Percentiles rank a stretch among this genome's conserved stretches.
phyloP scores from a whole-genome alignment of 2,888 invertebrate genomes.

The Anthophora plumipes region DNA sequence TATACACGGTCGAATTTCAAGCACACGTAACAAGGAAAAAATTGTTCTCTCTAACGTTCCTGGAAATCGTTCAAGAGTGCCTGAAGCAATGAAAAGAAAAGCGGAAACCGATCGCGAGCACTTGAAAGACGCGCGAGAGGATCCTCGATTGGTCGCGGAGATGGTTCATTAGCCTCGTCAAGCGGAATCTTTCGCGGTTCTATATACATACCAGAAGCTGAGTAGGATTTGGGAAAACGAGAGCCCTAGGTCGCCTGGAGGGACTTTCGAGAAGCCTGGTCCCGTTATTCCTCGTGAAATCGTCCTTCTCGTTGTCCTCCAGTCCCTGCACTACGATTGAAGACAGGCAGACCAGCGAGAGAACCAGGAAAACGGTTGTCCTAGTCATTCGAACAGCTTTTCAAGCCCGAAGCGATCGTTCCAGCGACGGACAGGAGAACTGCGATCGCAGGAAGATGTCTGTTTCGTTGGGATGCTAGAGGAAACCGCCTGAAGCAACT shows the following conservation, averaged over 20 bases:
- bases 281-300: conserved; percentile 18
- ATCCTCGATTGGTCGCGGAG: conserved; percentile 27
- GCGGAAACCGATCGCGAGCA: conserved; percentile 18
- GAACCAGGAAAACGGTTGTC: conserved; percentile 34
- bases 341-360: conserved; percentile 44
- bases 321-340: conserved; percentile 24
- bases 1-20: too few species aligned
- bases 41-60: too few species aligned
- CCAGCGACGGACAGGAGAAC: conserved; percentile 21
- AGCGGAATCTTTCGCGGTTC: not conserved
- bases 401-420: conserved; percentile 29
- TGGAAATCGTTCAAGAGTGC: not conserved
- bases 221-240: conserved; percentile 75
- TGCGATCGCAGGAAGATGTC: conserved; percentile 34
- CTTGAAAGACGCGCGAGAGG: conserved; percentile 24
- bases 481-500: conserved; percentile 26
- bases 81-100: not conserved
- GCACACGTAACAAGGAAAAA: not conserved
- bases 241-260: conserved; percentile 71
- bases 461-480: conserved; percentile 25
- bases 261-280: conserved; percentile 31
- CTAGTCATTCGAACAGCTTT: conserved; percentile 24
- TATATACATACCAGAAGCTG: conserved; percentile 76
- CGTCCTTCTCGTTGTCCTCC: conserved; percentile 4
- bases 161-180: conserved; percentile 32